These are phyloP conservation scores for Abrostola triplasia DNA, from an alignment of 2,888 invertebrate genomes.

Conservation along the genomic window DNA sequence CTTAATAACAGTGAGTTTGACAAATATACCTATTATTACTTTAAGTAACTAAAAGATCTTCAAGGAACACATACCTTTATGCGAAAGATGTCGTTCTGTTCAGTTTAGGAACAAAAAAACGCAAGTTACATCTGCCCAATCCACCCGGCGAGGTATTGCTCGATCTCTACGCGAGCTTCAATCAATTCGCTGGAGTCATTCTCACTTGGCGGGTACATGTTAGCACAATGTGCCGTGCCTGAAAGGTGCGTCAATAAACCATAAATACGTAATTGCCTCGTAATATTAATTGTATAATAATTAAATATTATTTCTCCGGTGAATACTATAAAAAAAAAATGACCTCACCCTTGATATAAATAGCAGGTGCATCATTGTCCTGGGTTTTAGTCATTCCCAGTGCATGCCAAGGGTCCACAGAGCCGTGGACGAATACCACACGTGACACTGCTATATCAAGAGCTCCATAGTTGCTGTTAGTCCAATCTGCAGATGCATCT, in stretches of 20 bases:
- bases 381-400: constrained; percentile 90
- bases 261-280: too few relatives aligned
- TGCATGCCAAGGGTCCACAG: constrained; percentile 96
- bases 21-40: constrained; percentile 20
- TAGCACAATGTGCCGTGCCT: constrained; percentile 98
- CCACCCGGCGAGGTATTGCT: constrained; percentile 89
- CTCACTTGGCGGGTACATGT: constrained; percentile 94
- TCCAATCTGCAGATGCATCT: constrained; percentile 89
- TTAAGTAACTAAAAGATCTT: constrained; percentile 26
- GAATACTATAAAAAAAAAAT: too few relatives aligned
- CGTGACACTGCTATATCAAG: constrained; percentile 91
- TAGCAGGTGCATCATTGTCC: constrained; percentile 89
- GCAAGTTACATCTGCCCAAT: constrained; percentile 41
- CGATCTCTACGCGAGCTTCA: constrained; percentile 90
- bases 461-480: constrained; percentile 94
- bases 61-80: constrained; percentile 17
- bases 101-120: constrained; percentile 36
- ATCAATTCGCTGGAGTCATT: constrained; percentile 91
- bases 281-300: too few relatives aligned
- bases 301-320: too few relatives aligned
- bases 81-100: constrained; percentile 32
- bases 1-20: constrained; percentile 16
- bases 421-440: constrained; percentile 95
- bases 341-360: constrained; percentile 90
- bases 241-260: constrained; percentile 42